A percentile compares a stretch with the other conserved stretches of the same genome.
Conservation (phyloP, 2,113 vertebrate species). For the Varanus salvator region DNA sequence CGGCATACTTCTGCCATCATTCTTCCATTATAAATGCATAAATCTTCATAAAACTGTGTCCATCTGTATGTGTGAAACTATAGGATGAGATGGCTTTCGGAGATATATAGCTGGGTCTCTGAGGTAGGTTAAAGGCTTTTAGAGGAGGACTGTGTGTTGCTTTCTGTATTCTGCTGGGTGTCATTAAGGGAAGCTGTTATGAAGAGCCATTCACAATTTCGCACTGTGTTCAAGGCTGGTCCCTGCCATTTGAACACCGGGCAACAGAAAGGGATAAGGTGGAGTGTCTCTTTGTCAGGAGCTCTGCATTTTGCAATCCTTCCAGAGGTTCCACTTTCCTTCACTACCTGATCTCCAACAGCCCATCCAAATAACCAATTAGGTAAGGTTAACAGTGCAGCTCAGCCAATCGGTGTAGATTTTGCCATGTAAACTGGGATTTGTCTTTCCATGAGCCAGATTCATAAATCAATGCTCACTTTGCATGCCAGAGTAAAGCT, state of each 20-base stretch:
- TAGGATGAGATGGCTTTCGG: slow-evolving; percentile 40
- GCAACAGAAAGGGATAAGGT: slow-evolving; percentile 28
- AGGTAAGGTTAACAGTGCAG: background rate
- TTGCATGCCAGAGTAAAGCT: background rate
- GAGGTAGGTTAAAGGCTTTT: slow-evolving; percentile 66
- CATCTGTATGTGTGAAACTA: slow-evolving; percentile 19
- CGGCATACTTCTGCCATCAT: background rate
- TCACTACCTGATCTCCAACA: background rate
- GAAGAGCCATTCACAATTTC: slow-evolving; percentile 49
- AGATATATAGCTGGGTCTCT: slow-evolving; percentile 40
- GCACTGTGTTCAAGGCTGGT: slow-evolving; percentile 39
- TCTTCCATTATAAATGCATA: slow-evolving; percentile 8
- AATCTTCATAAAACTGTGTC: background rate
- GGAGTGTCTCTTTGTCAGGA: background rate
- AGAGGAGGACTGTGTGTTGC: slow-evolving; percentile 47
- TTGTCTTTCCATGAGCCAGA: background rate
- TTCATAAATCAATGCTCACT: background rate
- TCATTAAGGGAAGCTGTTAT: slow-evolving; percentile 59
- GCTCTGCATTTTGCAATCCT: background rate
- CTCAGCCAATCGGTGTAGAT: background rate
- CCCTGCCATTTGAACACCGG: slow-evolving; percentile 44
- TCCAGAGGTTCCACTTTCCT: background rate
- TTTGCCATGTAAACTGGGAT: background rate
- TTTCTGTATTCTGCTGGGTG: slow-evolving; percentile 59
- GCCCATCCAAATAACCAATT: background rate